Evolutionary conservation across 2,797 vertebrate species (phyloP), one percentile per base, ranked within the genome.

Genomic region (Artibeus jamaicensis): DNA sequence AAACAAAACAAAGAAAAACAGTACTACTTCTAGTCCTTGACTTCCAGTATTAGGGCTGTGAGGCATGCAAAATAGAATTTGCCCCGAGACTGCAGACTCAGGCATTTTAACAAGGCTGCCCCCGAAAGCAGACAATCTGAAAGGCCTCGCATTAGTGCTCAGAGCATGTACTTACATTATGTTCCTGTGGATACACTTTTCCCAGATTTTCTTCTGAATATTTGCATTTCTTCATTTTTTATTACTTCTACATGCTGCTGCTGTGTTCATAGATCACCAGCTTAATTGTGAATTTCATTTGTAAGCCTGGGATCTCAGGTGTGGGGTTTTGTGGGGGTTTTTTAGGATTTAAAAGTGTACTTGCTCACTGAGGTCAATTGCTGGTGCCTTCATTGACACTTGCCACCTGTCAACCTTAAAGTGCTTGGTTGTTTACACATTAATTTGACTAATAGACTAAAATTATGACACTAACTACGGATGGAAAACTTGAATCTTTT

Each of bases 381-480:
- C 29, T 76, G 44, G 55, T 44, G 5, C 9, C 18, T 78, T 79
- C n/a, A 86, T 55, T 68, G 55, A 79, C n/a, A 76, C n/a, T 68
- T 84, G 50, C n/a, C 74, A 76, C 34, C 65, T 65, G 9, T 34
- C 19, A 3, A 46, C 42, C 24, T 91, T 48, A 71, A 92, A 89
- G 59, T 26, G 9, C 29, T 85, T 73, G 16, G 26, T 65, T 24
- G 21, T 85, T 95, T 92, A 73, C 78, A 29, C 57, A 88, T 86
- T 91, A 78, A 68, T 77, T 88, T 93, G 73, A 82, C 24, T 55
- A 62, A 26, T 65, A 96, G 62, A 88, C 70, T 92, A 90, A 85
- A 82, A 85, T 86, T 77, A 48, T 22, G 26, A 65, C 42, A 68
- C 37, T 85, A 59, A 59, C 21, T 78, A 68, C 39, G n/a, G 62